Evolutionary conservation across 2,797 vertebrate species (phyloP), one percentile per base, ranked within the genome.

Genomic region (Acanthiza pusilla): DNA sequence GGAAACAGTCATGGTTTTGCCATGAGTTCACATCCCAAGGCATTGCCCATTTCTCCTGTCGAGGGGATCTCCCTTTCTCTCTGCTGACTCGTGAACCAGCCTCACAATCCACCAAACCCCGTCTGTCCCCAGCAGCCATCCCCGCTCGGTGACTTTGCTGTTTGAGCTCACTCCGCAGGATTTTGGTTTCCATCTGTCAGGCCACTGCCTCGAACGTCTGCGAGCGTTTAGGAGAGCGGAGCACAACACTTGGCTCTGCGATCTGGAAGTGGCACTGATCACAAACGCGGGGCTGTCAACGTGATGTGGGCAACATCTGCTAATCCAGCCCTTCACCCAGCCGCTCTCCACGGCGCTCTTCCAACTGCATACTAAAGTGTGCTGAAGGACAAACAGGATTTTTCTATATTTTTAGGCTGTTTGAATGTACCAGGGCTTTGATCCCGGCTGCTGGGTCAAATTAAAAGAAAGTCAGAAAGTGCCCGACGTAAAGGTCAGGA

Each of bases 291-390:
- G 58, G 40, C 79, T 84, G 91, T 91, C 94, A 85, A 14, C 7
- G 5, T 25, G 79, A 27, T 27, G 55, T 60, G 91, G 90, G 90
- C 93, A 91, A 85, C 93, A 92, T 91, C 93, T 96, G 93, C 90
- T 86, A 13, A 74, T 2, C 47, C 85, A 92, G 77, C 71, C 91
- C 87, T 73, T 72, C 45, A 5, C 82, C 82, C 83, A 86, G 74
- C 65, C 66, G 0, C 10, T 42, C 89, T 60, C 61, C 92, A 70
- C 66, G 38, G 63, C 5, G 1, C 76, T 77, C 73, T 34, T 68
- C 83, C 88, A 22, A 36, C 92, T 51, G 91, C 62, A 75, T 62
- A 40, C 58, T 58, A 65, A 83, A 87, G 25, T 4, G 2, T 51
- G 82, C 20, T 89, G 94, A 94, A 94, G 89, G 94, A 87, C n/a